These are phyloP conservation scores for Cosmorhoe ocellata DNA, from an alignment of 2,888 invertebrate species.

Conservation along the genomic window DNA sequence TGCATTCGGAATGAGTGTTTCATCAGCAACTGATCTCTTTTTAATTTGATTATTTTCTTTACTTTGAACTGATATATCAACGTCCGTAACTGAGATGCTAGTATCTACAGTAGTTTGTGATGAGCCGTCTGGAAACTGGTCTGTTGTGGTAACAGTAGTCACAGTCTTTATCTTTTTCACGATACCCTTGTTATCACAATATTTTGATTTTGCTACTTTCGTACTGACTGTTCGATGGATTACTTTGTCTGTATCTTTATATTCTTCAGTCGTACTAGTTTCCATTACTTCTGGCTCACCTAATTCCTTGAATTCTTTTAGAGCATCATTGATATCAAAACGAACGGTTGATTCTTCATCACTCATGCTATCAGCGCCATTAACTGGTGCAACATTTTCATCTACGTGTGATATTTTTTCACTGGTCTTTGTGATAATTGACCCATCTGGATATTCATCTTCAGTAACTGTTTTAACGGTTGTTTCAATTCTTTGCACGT, in stretches of 20 bases:
- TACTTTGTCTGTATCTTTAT: slow-evolving; percentile 36
- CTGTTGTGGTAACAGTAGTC: slow-evolving; percentile 44
- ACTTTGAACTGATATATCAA: slow-evolving; percentile 5
- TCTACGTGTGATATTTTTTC: slow-evolving; percentile 66
- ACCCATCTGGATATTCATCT: slow-evolving; percentile 72
- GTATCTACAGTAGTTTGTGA: slow-evolving; percentile 43
- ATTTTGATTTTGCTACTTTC: slow-evolving; percentile 42
- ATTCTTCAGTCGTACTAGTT: slow-evolving; percentile 42
- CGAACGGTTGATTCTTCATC: slow-evolving; percentile 28
- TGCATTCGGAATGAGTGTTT: too few species aligned
- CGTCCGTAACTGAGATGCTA: slow-evolving; percentile 22
- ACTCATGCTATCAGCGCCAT: slow-evolving; percentile 24
- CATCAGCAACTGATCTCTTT: neutral
- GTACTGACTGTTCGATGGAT: slow-evolving; percentile 43
- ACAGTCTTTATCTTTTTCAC: slow-evolving; percentile 45
- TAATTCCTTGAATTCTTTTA: slow-evolving; percentile 37
- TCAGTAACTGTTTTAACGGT: slow-evolving; percentile 58
- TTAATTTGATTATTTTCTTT: neutral
- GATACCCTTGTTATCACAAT: slow-evolving; percentile 37
- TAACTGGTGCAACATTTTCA: slow-evolving; percentile 41
- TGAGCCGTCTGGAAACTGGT: slow-evolving; percentile 50
- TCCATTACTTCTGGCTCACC: slow-evolving; percentile 46
- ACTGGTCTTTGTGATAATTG: slow-evolving; percentile 63
- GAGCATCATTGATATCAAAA: slow-evolving; percentile 18
- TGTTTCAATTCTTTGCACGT: slow-evolving; percentile 58